Conservation (phyloP, 2,797 vertebrate species). For the Corythornis leucogaster region DNA sequence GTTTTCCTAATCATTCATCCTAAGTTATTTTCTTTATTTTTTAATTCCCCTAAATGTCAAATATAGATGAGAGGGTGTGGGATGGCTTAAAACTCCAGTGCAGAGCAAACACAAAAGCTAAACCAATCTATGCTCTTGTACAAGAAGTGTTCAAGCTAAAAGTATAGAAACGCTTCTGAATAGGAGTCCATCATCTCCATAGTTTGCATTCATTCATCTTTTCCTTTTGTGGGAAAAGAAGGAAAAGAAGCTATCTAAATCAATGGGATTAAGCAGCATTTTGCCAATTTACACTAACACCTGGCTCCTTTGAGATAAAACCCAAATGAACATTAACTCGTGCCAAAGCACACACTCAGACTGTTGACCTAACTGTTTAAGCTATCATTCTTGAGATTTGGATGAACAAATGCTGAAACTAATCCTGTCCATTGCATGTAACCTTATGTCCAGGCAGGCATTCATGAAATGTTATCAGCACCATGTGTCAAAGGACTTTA, state of each 20-base stretch:
- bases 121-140: neutral
- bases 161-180: neutral
- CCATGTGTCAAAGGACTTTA: neutral
- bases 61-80: neutral
- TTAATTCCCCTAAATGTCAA: neutral
- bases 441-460: conserved; percentile 13
- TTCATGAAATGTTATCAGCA: conserved; percentile 38
- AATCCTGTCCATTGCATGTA: conserved; percentile 44
- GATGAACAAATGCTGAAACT: conserved; percentile 25
- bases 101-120: neutral
- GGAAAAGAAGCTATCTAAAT: conserved; percentile 31
- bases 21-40: neutral
- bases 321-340: neutral
- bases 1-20: neutral
- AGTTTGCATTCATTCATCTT: conserved; percentile 38
- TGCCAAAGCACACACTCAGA: conserved; percentile 53
- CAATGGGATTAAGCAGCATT: conserved; percentile 49
- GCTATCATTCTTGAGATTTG: conserved; percentile 38
- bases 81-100: neutral
- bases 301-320: conserved; percentile 65
- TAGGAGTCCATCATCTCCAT: neutral
- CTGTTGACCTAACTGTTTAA: conserved; percentile 59
- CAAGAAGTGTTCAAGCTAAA: neutral
- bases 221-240: conserved; percentile 26
- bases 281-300: conserved; percentile 55